These are phyloP conservation scores for Casuarius casuarius DNA, from an alignment of 2,113 vertebrate species.

Conservation along the genomic window DNA sequence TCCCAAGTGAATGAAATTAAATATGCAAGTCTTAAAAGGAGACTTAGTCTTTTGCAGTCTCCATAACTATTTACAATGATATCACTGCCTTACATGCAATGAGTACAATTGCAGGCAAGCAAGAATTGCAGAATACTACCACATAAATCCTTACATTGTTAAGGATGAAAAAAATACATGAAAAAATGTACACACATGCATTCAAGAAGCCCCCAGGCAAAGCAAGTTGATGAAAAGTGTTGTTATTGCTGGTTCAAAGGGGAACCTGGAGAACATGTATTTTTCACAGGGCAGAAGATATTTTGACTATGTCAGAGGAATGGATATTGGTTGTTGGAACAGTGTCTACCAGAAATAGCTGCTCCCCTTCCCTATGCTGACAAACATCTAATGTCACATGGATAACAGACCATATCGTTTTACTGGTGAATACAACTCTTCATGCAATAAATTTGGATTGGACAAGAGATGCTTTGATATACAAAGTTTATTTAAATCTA, in stretches of 20 bases:
- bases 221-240: background rate
- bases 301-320: background rate
- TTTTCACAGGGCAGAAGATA: background rate
- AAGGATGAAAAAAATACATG: background rate
- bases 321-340: background rate
- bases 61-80: background rate
- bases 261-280: fast-evolving
- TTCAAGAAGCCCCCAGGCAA: background rate
- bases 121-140: background rate
- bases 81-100: fast-evolving
- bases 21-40: background rate
- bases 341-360: background rate
- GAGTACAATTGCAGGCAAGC: background rate
- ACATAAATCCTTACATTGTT: fast-evolving
- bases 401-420: background rate
- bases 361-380: background rate
- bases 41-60: background rate
- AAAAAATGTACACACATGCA: background rate
- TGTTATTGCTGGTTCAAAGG: background rate
- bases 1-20: background rate
- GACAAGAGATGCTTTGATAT: background rate
- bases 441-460: background rate
- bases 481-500: background rate
- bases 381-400: background rate
- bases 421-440: background rate